Percentiles rank a stretch among this genome's conserved stretches.
Evolutionary conservation across 2,797 vertebrate species (phyloP).

Genomic region (Pseudotriccus pelzelni): DNA sequence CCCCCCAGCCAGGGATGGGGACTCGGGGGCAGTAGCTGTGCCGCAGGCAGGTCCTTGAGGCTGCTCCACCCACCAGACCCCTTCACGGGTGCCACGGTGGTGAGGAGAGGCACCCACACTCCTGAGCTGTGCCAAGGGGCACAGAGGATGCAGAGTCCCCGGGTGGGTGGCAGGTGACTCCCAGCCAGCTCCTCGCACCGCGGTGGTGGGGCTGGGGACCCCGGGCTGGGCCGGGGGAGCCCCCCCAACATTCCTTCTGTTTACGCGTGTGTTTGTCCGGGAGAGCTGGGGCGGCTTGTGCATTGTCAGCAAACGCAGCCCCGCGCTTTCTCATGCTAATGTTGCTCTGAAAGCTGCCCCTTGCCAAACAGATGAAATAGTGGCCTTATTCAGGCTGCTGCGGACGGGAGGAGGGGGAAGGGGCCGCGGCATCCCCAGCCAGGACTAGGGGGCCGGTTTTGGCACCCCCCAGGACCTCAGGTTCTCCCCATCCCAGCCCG

Average conservation of each 20-base stretch:
- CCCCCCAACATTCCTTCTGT: constrained; percentile 89
- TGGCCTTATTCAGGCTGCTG: constrained; percentile 90
- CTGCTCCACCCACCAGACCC: not conserved
- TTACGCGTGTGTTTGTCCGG: constrained; percentile 96
- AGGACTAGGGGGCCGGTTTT: not conserved
- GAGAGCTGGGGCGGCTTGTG: constrained; percentile 84
- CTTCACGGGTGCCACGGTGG: not conserved
- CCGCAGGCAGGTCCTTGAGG: not conserved
- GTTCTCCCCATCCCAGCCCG: not conserved
- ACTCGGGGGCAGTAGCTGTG: accelerated
- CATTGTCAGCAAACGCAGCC: constrained; percentile 94
- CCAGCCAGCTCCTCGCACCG: not conserved
- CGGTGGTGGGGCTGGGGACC: constrained; percentile 18
- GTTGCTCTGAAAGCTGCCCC: constrained; percentile 88
- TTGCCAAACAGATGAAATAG: constrained; percentile 96
- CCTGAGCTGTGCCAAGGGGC: not conserved
- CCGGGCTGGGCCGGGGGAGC: not conserved
- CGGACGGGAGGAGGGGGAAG: constrained; percentile 61
- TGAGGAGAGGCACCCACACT: not conserved
- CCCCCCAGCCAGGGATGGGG: not conserved
- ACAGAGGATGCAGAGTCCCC: accelerated
- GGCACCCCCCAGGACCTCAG: not conserved
- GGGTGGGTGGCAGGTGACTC: not conserved
- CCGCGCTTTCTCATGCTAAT: constrained; percentile 95
- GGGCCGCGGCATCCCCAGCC: not conserved